A percentile compares a stretch with the other conserved stretches of the same genome.
These are phyloP conservation scores for Gobio occitaniae DNA, from an alignment of 2,797 vertebrate species.

Conservation along the genomic window DNA sequence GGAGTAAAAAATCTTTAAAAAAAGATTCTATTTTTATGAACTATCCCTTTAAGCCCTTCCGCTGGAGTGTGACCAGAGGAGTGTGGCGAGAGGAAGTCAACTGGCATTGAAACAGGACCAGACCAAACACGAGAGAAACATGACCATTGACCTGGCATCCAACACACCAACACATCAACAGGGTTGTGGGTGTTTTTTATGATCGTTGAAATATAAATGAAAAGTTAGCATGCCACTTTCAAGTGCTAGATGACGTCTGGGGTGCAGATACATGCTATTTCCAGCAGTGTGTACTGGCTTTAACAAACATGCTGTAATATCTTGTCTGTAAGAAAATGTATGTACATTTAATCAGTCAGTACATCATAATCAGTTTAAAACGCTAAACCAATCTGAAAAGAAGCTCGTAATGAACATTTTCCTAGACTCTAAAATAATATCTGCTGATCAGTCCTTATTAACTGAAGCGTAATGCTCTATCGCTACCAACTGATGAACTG, in stretches of 20 bases:
- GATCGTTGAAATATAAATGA: not conserved
- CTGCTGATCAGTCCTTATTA: slow-evolving; percentile 27
- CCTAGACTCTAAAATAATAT: slow-evolving; percentile 64
- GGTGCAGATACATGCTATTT: not conserved
- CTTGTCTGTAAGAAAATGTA: not conserved
- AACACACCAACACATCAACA: slow-evolving; percentile 16
- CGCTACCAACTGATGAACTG: not conserved
- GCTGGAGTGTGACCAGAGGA: slow-evolving; percentile 85
- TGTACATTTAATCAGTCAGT: not conserved
- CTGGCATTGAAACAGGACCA: slow-evolving; percentile 86
- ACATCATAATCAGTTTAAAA: not conserved
- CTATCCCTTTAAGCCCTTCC: slow-evolving; percentile 58
- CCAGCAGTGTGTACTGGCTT: not conserved
- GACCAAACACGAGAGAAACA: slow-evolving; percentile 87
- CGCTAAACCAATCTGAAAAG: not conserved
- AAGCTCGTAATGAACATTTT: not conserved
- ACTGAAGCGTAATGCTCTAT: slow-evolving; percentile 1
- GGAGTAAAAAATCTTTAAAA: not conserved
- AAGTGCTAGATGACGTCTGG: slow-evolving; percentile 7
- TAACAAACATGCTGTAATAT: slow-evolving; percentile 11
- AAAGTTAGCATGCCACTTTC: not conserved
- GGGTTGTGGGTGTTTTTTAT: not conserved
- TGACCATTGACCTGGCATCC: slow-evolving; percentile 56
- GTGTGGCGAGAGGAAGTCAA: slow-evolving; percentile 86
- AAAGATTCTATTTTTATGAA: not conserved